These are phyloP conservation scores for Microplitis demolitor DNA, from an alignment of 1,140 invertebrate species.

Conservation along the genomic window DNA sequence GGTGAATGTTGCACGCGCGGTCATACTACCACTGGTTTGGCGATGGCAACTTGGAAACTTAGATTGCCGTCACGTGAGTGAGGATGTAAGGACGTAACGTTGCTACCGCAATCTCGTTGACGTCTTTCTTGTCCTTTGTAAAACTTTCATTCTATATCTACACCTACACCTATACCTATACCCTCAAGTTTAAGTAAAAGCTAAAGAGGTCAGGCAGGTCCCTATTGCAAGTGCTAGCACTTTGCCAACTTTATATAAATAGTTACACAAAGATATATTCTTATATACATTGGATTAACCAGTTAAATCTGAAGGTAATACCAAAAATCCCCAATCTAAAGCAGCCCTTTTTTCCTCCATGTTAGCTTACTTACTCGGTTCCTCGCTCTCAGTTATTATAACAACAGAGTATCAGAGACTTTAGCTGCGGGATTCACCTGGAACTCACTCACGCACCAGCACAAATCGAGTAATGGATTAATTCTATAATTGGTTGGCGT, in stretches of 20 bases:
- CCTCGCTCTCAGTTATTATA: not conserved
- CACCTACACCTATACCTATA: too few relatives aligned
- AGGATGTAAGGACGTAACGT: not conserved
- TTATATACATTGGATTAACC: too few relatives aligned
- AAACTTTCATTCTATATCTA: too few relatives aligned
- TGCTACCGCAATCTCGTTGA: slow-evolving; percentile 19
- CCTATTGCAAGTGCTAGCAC: not conserved
- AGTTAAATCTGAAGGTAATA: not conserved
- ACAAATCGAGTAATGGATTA: slow-evolving; percentile 44
- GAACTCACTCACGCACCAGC: slow-evolving; percentile 2
- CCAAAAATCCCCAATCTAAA: slow-evolving; percentile 19
- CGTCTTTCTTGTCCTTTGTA: not conserved
- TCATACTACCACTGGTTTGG: slow-evolving; percentile 15
- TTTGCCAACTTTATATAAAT: not conserved
- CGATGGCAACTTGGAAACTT: slow-evolving; percentile 35
- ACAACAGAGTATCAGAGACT: slow-evolving; percentile 5
- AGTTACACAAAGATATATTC: not conserved
- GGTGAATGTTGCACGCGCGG: slow-evolving; percentile 23
- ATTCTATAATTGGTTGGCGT: slow-evolving; percentile 46
- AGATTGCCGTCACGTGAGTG: slow-evolving; percentile 42
- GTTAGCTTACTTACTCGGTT: not conserved
- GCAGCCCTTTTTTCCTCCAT: not conserved
- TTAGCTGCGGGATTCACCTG: not conserved
- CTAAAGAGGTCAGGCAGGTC: not conserved
- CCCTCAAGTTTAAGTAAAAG: not conserved